Percentiles rank a stretch among this genome's conserved stretches.
Conservation (phyloP, 92 coral and sea anemone genomes). For the Porites divaricata region DNA sequence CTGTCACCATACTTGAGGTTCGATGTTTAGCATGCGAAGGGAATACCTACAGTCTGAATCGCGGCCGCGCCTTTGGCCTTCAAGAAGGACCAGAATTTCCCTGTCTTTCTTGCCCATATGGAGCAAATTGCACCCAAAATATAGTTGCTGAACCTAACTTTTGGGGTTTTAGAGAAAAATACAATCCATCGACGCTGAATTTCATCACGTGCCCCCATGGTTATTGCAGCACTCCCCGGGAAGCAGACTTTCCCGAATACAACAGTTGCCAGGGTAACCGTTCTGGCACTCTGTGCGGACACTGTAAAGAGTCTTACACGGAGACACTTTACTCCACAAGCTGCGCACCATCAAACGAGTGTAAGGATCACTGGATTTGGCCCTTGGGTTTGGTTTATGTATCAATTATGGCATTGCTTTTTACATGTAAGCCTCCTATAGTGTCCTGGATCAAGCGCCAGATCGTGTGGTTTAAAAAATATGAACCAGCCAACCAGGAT, state of each 20-base stretch:
- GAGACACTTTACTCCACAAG: slow-evolving; percentile 74
- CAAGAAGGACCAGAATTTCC: slow-evolving; percentile 17
- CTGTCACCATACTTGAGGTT: slow-evolving; percentile 1
- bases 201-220: slow-evolving; percentile 74
- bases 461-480: slow-evolving; percentile 58
- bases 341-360: slow-evolving; percentile 48
- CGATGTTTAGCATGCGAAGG: slow-evolving; percentile 40
- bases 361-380: slow-evolving; percentile 78
- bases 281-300: slow-evolving; percentile 73
- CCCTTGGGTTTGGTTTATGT: slow-evolving; percentile 44
- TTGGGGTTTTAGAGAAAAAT: slow-evolving; percentile 66
- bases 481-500: slow-evolving; percentile 9
- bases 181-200: slow-evolving; percentile 46
- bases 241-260: slow-evolving; percentile 18
- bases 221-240: slow-evolving; percentile 68
- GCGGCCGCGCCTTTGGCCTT: slow-evolving; percentile 47
- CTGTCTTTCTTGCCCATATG: slow-evolving; percentile 79
- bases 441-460: slow-evolving; percentile 48
- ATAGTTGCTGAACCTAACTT: slow-evolving; percentile 6
- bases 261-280: slow-evolving; percentile 82
- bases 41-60: slow-evolving; percentile 62
- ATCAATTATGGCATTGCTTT: slow-evolving; percentile 51
- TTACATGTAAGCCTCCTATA: slow-evolving; percentile 70
- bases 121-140: slow-evolving; percentile 69
- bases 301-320: slow-evolving; percentile 61